Conservation (phyloP, 2,113 vertebrate species). For the Ceyx cyanopectus region DNA sequence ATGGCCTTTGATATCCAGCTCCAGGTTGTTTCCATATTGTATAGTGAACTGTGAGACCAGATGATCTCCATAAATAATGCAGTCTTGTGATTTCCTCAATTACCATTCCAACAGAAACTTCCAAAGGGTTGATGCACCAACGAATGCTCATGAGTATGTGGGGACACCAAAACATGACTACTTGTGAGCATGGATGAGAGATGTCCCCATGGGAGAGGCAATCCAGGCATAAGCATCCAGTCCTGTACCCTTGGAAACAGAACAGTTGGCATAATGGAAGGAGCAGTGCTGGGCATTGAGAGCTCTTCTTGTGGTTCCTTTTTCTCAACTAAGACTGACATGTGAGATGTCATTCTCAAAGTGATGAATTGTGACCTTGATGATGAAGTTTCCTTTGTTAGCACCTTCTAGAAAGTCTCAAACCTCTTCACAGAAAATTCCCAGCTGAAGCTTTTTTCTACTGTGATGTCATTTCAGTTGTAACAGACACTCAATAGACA, state of each 20-base stretch:
- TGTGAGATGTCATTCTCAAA: not conserved
- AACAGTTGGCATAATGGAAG: not conserved
- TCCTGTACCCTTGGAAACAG: not conserved
- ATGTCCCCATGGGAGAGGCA: not conserved
- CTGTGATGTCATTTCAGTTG: too few relatives aligned
- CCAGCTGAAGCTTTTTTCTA: not conserved
- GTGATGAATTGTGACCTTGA: not conserved
- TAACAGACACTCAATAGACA: too few relatives aligned
- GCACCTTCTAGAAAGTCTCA: not conserved
- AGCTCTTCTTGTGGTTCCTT: not conserved
- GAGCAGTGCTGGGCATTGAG: too few relatives aligned
- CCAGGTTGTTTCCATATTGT: constrained; percentile 54
- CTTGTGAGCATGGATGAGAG: not conserved
- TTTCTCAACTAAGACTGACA: not conserved
- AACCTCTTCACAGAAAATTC: not conserved
- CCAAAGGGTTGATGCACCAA: not conserved
- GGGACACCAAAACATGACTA: not conserved
- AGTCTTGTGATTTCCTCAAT: constrained; percentile 23
- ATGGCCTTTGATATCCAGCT: constrained; percentile 60
- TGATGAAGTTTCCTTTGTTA: not conserved
- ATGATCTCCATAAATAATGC: constrained; percentile 58
- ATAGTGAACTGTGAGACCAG: constrained; percentile 40
- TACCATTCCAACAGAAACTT: not conserved
- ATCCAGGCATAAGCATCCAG: not conserved
- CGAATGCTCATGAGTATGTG: not conserved